These are phyloP conservation scores for Timandra comae DNA, from an alignment of 2,888 invertebrate genomes.

Conservation along the genomic window DNA sequence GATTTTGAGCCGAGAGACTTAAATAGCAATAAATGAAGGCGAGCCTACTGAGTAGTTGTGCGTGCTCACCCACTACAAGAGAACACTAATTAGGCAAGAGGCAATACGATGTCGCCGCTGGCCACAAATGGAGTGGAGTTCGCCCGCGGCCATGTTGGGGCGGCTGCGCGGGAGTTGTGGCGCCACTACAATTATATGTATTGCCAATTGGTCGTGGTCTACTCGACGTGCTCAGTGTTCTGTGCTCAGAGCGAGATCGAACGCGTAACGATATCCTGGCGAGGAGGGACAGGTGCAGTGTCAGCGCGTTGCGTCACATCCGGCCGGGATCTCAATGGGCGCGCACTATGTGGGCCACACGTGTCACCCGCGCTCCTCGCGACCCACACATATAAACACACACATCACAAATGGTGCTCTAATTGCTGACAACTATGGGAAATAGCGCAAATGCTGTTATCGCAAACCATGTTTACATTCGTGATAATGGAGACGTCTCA, in stretches of 20 bases:
- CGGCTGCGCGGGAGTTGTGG: conserved; percentile 55
- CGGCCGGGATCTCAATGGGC: conserved; percentile 59
- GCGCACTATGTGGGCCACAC: conserved; percentile 69
- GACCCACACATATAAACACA: conserved; percentile 13
- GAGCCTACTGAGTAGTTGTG: conserved; percentile 37
- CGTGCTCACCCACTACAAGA: conserved; percentile 62
- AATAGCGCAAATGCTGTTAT: conserved; percentile 67
- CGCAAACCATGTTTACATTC: conserved; percentile 50
- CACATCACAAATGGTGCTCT: conserved; percentile 48
- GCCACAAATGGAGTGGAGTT: conserved; percentile 62
- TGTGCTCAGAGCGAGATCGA: not conserved
- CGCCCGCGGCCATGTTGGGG: conserved; percentile 56
- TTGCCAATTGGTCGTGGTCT: conserved; percentile 34
- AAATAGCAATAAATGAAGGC: conserved; percentile 46
- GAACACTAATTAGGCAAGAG: conserved; percentile 63
- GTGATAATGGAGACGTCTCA: conserved; percentile 49
- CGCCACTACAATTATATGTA: conserved; percentile 52
- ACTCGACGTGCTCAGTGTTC: not conserved
- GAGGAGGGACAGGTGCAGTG: conserved; percentile 28
- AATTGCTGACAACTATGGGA: conserved; percentile 72
- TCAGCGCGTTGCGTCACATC: conserved; percentile 60
- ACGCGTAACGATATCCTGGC: too few relatives aligned
- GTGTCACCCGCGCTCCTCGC: conserved; percentile 44
- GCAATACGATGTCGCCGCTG: conserved; percentile 40
- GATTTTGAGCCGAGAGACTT: conserved; percentile 26